Percentiles rank a stretch among this genome's conserved stretches.
Conservation (phyloP, 2,888 invertebrate species). For the Leptinotarsa haldemani region DNA sequence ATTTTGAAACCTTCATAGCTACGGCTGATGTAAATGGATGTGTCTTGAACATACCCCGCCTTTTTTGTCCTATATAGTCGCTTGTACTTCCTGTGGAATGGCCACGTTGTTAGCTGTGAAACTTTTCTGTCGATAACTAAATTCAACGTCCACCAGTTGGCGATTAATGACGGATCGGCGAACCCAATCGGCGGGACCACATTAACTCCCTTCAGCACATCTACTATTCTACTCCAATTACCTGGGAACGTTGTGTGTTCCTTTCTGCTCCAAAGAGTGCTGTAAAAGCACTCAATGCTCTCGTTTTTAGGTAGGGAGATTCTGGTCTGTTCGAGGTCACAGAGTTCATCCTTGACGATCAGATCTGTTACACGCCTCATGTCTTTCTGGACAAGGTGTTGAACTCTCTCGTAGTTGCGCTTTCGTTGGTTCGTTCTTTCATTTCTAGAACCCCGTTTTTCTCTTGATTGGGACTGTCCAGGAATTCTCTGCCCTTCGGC, state of each 20-base stretch:
- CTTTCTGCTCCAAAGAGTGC: too few relatives aligned
- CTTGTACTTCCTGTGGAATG: slow-evolving; percentile 30
- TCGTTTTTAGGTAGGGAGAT: not conserved
- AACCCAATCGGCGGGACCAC: too few relatives aligned
- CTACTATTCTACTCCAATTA: too few relatives aligned
- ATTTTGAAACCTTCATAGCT: slow-evolving; percentile 22
- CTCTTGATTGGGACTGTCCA: too few relatives aligned
- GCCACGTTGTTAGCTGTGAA: too few relatives aligned
- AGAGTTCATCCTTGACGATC: not conserved
- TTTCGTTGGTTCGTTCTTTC: not conserved
- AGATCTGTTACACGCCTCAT: not conserved
- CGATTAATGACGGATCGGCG: not conserved
- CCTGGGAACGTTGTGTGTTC: too few relatives aligned
- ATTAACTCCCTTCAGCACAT: too few relatives aligned
- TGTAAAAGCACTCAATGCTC: not conserved
- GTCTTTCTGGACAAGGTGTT: not conserved
- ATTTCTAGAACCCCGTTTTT: too few relatives aligned
- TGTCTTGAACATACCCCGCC: slow-evolving; percentile 58
- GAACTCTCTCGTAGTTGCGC: not conserved
- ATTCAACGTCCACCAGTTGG: slow-evolving; percentile 18
- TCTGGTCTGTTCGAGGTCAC: not conserved
- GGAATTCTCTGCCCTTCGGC: not conserved
- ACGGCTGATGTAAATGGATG: slow-evolving; percentile 47
- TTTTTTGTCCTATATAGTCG: slow-evolving; percentile 38
- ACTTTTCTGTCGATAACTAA: slow-evolving; percentile 48